Evolutionary conservation across 30 jellyfish, hydroid and myxozoan species (phyloP).

Genomic region (Morbakka virulenta): DNA sequence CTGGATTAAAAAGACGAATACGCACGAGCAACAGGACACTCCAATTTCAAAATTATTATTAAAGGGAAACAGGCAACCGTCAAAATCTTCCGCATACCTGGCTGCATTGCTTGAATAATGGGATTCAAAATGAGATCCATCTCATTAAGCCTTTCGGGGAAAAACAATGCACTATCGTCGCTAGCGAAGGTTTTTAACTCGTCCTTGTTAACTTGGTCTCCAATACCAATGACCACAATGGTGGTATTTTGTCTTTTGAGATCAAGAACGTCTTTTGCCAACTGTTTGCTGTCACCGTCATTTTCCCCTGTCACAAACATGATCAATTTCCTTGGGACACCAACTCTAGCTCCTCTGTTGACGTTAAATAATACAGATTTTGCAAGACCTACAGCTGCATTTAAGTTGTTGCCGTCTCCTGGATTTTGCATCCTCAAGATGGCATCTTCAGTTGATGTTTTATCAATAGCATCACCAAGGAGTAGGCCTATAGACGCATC

Average conservation of each 20-base stretch:
- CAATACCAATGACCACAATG: conserved; percentile 54
- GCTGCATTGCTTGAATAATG: conserved; percentile 26
- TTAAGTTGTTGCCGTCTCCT: conserved; percentile 34
- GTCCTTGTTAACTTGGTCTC: conserved; percentile 11
- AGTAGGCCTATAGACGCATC: conserved; percentile 17
- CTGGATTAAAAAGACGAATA: no score
- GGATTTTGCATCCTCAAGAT: conserved; percentile 7
- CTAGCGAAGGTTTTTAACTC: conserved; percentile 14
- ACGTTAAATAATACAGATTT: conserved; percentile 1
- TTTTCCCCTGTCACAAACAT: conserved; percentile 43
- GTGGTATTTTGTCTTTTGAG: conserved; percentile 28
- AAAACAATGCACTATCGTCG: background rate
- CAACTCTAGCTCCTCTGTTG: conserved; percentile 52
- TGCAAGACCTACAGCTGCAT: conserved; percentile 46
- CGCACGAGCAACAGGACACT: no score
- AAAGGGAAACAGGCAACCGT: no score
- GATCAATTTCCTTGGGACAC: conserved; percentile 38
- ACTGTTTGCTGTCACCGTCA: conserved; percentile 9
- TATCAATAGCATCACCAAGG: conserved; percentile 27
- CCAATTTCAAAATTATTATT: no score
- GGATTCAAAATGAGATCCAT: conserved; percentile 12
- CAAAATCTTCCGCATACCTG: conserved; percentile 59
- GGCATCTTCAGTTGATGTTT: background rate
- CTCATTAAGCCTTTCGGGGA: conserved; percentile 31
- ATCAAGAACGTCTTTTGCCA: background rate